Percentiles rank a stretch among this genome's conserved stretches.
Evolutionary conservation across 2,113 vertebrate species (phyloP).

Genomic region (Tichodroma muraria): DNA sequence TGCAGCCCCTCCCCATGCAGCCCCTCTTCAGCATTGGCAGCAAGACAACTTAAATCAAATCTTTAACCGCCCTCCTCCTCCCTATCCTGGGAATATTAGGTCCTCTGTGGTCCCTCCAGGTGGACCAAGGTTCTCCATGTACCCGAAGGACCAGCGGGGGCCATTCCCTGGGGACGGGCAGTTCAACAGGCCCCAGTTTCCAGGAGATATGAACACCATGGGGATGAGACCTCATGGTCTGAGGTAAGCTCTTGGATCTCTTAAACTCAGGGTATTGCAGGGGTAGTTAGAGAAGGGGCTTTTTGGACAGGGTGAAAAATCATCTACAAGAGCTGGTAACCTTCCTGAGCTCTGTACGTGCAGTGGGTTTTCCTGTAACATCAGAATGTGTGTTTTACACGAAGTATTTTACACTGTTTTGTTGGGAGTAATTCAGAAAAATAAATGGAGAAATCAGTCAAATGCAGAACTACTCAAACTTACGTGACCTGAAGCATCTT

Average conservation of each 20-base stretch:
- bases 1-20: constrained; percentile 44
- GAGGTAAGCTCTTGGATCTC: constrained; percentile 69
- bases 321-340: background rate
- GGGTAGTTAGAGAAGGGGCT: rapidly evolving
- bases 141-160: constrained; percentile 76
- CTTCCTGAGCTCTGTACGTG: background rate
- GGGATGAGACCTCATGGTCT: constrained; percentile 75
- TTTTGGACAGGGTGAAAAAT: background rate
- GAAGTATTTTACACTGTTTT: background rate
- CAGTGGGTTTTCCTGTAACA: background rate
- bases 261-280: background rate
- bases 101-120: constrained; percentile 67
- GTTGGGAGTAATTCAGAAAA: background rate
- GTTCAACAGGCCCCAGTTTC: constrained; percentile 74
- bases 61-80: constrained; percentile 89
- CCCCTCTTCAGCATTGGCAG: constrained; percentile 79
- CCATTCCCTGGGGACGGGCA: constrained; percentile 74
- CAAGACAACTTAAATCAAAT: constrained; percentile 74
- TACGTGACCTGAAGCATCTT: background rate
- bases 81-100: constrained; percentile 84
- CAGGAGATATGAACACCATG: constrained; percentile 73
- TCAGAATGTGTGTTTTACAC: background rate
- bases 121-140: constrained; percentile 73
- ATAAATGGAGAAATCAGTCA: background rate
- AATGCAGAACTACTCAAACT: background rate